Evolutionary conservation across 2,113 vertebrate species (phyloP), one percentile per base, ranked within the genome.

Genomic region (Lasiurus cinereus): DNA sequence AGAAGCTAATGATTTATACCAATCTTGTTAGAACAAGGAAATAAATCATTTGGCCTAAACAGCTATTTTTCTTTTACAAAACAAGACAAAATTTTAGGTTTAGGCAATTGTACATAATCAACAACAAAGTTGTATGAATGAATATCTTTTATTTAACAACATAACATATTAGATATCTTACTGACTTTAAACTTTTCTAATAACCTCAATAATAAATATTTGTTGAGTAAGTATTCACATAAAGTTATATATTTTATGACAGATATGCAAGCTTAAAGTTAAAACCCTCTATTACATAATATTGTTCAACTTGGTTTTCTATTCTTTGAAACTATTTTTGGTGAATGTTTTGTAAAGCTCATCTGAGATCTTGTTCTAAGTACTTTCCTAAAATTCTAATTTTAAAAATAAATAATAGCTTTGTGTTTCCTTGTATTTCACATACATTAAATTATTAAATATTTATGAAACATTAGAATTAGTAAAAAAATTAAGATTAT

Each of bases 311-410:
- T 85, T n/a, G 56, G 76, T 64, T 92, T 76, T 93, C 7, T 46
- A 33, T 21, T 94, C 33, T 83, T 89, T 88, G 6, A 66, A 94
- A 73, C 13, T 16, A 10, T 29, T 80, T 91, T 69, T 48, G 24
- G 3, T 88, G 83, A 74, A 73, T 70, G 3, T 70, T 95, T 94
- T 48, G 80, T 39, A 67, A 96, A 72, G 33, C 77, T 92, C 29
- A 72, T 64, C 13, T 83, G 22, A 39, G 5, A 31, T 43, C 13
- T 76, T 69, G 0, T 31, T 83, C 6, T 31, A 33, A 83, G 21
- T 64, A 59, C 48, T 92, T 89, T 89, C n/a, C 16, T 69, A 89
- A 80, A 73, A 67, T 50, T 93, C 3, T 33, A 69, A 76, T 80
- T 76, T 94, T 22, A 85, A 69, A n/a, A 88, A 27, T 74, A 50